Evolutionary conservation across 23 tunicate species (phyloP), one percentile per base, ranked within the genome.

Genomic region (Phallusia fumigata): DNA sequence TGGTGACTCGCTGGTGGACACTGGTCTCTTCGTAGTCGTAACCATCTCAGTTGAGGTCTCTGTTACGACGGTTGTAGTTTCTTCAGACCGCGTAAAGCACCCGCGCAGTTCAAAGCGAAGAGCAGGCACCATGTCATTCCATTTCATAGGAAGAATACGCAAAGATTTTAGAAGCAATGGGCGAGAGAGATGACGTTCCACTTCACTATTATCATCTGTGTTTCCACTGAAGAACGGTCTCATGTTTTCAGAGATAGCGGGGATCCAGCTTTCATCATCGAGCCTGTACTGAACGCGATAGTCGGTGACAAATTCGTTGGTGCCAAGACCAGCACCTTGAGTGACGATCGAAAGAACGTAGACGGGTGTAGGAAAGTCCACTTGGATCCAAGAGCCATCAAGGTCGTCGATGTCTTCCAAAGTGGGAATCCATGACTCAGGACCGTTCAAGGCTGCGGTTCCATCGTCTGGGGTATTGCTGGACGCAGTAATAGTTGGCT

Each of bases 41-140:
- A 86, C 90, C 28, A 74, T 24, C 73, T 80, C 90, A 0, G 40
- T 78, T 16, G 80, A 72, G 21, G 84, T 80, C 28, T 73, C 75
- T 22, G 64, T 74, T 3, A 65, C 76, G 12, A 82, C 64, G 44
- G 89, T 86, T 18, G 95, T 90, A 13, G 89, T 84, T 16, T 50
- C 28, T 0, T 31, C 80, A 18, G 73, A 52, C 0, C 73, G 26
- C 19, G 85, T 30, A 65, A 77, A 90, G 76, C 95, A 90, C 18
- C 95, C 95, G 24, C 36, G 45, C 16, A 90, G 75, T 11, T 82
- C 95, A 35, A 90, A 15, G 26, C 90, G 84, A 30, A 90, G 82
- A 11, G 89, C 83, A 18, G 95, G 89, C 36, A 58, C 26, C 36
- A 84, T 22, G 16, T 64, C 80, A 26, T 58, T 80, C 95, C 95